Percentiles rank a stretch among this genome's conserved stretches.
phyloP scores from a whole-genome alignment of 2,113 vertebrate species.

The Cinclus cinclus region DNA sequence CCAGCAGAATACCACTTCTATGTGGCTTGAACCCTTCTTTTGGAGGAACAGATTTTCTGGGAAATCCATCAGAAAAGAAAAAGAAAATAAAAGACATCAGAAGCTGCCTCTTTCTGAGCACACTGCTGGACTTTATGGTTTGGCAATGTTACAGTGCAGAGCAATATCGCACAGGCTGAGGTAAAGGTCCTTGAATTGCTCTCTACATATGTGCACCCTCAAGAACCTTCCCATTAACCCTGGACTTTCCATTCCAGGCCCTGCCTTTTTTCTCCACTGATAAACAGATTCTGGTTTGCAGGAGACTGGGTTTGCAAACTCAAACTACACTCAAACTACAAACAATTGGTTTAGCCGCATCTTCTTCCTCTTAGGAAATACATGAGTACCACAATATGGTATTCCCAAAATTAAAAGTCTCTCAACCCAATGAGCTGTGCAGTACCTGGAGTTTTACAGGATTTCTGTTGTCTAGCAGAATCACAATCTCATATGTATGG shows the following conservation, averaged over 20 bases:
- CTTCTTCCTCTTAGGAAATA: neutral
- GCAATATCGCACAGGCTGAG: fast-evolving
- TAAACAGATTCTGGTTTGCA: neutral
- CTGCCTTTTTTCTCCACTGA: neutral
- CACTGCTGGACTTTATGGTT: neutral
- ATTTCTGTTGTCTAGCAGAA: neutral
- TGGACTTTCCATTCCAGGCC: neutral
- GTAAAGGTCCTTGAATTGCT: neutral
- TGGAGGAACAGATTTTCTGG: neutral
- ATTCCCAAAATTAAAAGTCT: neutral
- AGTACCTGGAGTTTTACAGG: neutral
- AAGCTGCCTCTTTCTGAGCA: neutral
- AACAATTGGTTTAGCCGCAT: neutral
- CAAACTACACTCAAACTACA: neutral
- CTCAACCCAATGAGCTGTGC: neutral
- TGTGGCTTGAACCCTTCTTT: neutral
- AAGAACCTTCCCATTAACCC: neutral
- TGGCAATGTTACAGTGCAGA: neutral
- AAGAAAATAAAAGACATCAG: neutral
- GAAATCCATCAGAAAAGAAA: neutral
- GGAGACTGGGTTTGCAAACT: neutral
- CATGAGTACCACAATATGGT: fast-evolving
- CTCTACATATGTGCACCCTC: neutral
- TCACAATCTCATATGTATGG: neutral
- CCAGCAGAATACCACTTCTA: neutral